phyloP scores from a whole-genome alignment of 2,888 invertebrate species.

The Strigamia maritima region DNA sequence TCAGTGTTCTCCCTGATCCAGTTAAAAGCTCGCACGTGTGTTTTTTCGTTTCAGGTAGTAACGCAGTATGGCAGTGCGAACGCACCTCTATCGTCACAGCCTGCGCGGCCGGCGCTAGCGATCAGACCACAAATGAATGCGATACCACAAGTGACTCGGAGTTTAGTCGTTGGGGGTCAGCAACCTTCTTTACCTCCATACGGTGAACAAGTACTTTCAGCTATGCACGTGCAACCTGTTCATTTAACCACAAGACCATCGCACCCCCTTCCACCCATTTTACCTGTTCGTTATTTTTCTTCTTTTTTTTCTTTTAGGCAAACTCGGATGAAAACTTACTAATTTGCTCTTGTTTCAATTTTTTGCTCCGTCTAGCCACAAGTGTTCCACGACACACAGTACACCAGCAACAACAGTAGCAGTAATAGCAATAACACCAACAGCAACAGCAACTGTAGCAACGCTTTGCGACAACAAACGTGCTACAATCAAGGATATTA shows the following conservation, averaged over 20 bases:
- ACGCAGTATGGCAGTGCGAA: neutral
- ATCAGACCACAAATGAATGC: neutral
- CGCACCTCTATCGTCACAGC: neutral
- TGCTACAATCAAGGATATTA: neutral
- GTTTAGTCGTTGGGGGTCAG: neutral
- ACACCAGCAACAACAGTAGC: neutral
- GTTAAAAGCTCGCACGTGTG: no score
- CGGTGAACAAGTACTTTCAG: neutral
- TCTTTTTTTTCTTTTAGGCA: neutral
- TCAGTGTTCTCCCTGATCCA: no score
- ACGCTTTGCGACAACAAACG: neutral
- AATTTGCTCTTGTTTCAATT: neutral
- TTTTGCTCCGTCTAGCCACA: neutral
- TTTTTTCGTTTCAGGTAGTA: neutral
- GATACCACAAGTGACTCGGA: neutral
- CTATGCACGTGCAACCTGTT: neutral
- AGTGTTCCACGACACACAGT: neutral
- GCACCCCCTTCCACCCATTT: neutral
- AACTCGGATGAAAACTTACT: no score
- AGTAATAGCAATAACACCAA: neutral
- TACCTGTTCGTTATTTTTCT: neutral
- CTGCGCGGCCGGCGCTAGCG: neutral
- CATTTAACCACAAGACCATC: neutral
- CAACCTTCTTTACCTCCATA: neutral
- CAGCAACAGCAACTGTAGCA: neutral